Base-by-base conservation (phyloP, 1,140 invertebrate species). In the Temnothorax longispinosus region DNA sequence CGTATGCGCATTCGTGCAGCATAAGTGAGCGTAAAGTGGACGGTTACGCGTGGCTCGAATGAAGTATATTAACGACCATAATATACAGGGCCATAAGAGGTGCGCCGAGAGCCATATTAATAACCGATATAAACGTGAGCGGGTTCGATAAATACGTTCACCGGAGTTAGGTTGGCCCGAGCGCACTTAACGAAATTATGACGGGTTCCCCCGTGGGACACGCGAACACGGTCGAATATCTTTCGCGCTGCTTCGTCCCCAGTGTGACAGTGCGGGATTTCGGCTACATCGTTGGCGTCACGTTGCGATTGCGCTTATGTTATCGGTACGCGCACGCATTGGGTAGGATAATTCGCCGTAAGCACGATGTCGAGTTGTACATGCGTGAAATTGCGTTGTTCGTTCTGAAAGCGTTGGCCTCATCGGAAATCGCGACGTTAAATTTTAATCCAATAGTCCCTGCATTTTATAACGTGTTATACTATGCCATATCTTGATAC, bases 321-420 rank as follows among this genome's bases (percentile, higher is more conserved):
- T 89, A 84, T 89, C 85, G 74, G 88, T 88, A 69, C 81, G 74
- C 35, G 44, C 81, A 86, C 87, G 87, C 87, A 74, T 47, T 81
- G 58, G 56, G 47, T 50, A 7, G 64, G 50, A 85, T 89, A 89
- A 89, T 86, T 88, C 52, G 67, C 65, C 65, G 56, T 77, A 67
- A 75, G 75, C 80, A 76, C 50, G 50, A 86, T 35, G 85, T 60
- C 52, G 32, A 35, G 44, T 67, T 35, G 50, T 21, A 38, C 65
- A 41, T 27, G 47, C 56, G 56, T 38, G 35, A 87, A 84, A 58
- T 82, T 82, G 3, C 80, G 18, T 60, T 47, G 35, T 47, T 52
- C 41, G 58, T 65, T 18, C 80, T 1, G 65, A 13, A 72, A 67
- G 32, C 50, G 5, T 18, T 44, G 8, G 27, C 13, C 38, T 32